These are phyloP conservation scores for Tragopan temminckii DNA, from an alignment of 2,797 vertebrate genomes.

Conservation along the genomic window DNA sequence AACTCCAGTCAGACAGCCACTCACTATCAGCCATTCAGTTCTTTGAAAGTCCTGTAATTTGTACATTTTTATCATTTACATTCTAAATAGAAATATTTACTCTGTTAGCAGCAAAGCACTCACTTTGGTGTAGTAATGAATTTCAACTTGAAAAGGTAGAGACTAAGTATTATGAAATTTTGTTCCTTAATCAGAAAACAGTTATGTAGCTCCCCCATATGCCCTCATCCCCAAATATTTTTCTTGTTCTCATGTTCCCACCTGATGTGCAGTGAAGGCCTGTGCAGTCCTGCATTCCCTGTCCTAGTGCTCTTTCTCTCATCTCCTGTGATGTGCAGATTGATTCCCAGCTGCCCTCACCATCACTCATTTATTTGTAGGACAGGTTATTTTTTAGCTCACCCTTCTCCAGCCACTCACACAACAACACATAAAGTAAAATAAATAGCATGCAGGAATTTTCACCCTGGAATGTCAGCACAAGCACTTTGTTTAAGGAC, in stretches of 20 bases:
- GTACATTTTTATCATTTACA: slow-evolving; percentile 1
- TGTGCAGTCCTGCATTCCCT: background rate
- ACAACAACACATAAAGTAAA: background rate
- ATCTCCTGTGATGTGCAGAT: rapidly evolving
- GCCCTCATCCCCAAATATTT: background rate
- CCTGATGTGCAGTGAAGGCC: background rate
- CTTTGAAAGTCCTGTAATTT: background rate
- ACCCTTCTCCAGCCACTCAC: background rate
- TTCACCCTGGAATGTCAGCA: background rate
- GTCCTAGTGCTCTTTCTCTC: rapidly evolving
- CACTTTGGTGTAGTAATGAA: slow-evolving; percentile 9
- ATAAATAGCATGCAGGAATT: background rate
- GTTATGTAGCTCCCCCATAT: background rate
- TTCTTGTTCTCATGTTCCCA: background rate
- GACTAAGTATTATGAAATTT: background rate
- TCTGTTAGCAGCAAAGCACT: background rate
- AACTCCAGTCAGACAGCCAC: background rate
- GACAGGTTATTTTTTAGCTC: rapidly evolving
- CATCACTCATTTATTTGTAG: background rate
- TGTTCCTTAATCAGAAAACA: background rate
- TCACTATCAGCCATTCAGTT: background rate
- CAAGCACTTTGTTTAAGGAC: background rate
- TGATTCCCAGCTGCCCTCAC: background rate
- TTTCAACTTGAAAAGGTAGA: slow-evolving; percentile 17
- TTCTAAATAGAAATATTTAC: slow-evolving; percentile 8